phyloP scores from a whole-genome alignment of 2,888 invertebrate genomes.

The Lycaena phlaeas region DNA sequence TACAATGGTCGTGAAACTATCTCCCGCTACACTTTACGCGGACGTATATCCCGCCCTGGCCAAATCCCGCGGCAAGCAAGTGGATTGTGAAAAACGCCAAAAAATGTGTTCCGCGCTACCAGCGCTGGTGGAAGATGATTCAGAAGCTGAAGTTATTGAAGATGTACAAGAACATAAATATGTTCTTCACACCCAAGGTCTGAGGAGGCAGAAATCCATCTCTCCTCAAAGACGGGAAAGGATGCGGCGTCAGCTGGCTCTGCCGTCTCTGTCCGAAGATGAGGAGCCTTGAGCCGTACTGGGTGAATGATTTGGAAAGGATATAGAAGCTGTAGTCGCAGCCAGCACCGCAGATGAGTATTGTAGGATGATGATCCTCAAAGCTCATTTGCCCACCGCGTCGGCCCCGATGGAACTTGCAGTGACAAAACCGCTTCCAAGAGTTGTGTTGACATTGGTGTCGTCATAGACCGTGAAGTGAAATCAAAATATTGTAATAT shows the following conservation, averaged over 20 bases:
- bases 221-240: slow-evolving; percentile 54
- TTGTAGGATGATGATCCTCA: slow-evolving; percentile 7
- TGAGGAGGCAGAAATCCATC: slow-evolving; percentile 57
- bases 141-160: slow-evolving; percentile 25
- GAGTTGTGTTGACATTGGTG: slow-evolving; percentile 12
- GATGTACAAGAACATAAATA: slow-evolving; percentile 32
- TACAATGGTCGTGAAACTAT: slow-evolving; percentile 30
- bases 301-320: slow-evolving; percentile 34
- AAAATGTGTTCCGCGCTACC: slow-evolving; percentile 24
- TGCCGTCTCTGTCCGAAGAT: slow-evolving; percentile 61
- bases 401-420: slow-evolving; percentile 12
- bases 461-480: slow-evolving; percentile 25
- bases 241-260: slow-evolving; percentile 47
- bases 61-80: slow-evolving; percentile 24
- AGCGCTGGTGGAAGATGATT: slow-evolving; percentile 29
- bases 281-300: slow-evolving; percentile 56
- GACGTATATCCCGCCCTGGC: slow-evolving; percentile 27
- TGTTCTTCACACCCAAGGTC: slow-evolving; percentile 41
- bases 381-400: slow-evolving; percentile 5
- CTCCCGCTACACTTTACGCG: slow-evolving; percentile 26
- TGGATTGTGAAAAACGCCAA: slow-evolving; percentile 26
- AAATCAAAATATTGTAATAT: slow-evolving; percentile 21
- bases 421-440: slow-evolving; percentile 7
- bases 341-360: background rate
- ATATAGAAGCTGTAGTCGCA: slow-evolving; percentile 35